Evolutionary conservation across 2,888 invertebrate genomes (phyloP).

Genomic region (Acanthoscelides obtectus): DNA sequence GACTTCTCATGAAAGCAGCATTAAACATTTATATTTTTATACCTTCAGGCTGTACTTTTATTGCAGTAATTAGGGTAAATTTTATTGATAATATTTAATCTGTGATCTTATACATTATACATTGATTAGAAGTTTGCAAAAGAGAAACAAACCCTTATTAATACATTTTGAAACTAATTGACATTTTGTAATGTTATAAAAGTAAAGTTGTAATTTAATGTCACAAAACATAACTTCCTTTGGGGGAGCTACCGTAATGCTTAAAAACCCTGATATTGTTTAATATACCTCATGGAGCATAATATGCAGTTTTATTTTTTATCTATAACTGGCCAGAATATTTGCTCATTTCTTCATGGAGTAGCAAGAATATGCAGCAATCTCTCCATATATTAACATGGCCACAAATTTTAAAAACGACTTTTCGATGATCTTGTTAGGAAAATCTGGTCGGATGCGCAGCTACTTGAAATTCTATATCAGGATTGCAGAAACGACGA

Average conservation of each 20-base stretch:
- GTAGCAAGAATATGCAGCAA: too few relatives aligned
- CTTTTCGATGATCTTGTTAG: too few relatives aligned
- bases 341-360: too few relatives aligned
- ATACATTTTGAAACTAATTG: neutral
- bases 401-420: too few relatives aligned
- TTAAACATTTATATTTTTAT: neutral
- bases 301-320: neutral
- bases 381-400: too few relatives aligned
- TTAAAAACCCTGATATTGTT: neutral
- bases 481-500: too few relatives aligned
- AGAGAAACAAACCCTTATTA: neutral
- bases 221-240: neutral
- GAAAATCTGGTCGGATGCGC: too few relatives aligned
- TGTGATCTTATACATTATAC: neutral
- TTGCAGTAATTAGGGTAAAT: neutral
- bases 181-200: neutral
- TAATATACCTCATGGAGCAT: neutral
- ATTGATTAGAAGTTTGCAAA: neutral
- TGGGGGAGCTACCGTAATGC: neutral
- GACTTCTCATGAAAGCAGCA: neutral
- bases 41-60: neutral
- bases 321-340: too few relatives aligned
- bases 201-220: neutral
- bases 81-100: neutral
- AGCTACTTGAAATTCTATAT: too few relatives aligned